These are phyloP conservation scores for Menidia beryllina DNA, from an alignment of 2,113 vertebrate genomes.

Conservation along the genomic window DNA sequence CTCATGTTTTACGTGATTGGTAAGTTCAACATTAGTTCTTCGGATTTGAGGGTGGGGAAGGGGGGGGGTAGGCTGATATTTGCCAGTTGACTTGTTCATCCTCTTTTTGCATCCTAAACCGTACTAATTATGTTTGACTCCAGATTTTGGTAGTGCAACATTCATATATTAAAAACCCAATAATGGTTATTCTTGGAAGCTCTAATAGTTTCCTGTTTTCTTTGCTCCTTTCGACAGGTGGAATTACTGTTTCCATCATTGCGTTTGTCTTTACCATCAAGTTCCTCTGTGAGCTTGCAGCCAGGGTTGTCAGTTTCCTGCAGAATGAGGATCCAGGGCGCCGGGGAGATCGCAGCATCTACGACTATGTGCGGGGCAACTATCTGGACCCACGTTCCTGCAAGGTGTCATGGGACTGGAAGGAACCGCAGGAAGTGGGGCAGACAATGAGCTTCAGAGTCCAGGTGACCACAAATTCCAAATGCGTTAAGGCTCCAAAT, in stretches of 20 bases:
- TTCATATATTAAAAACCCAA: slow-evolving; percentile 2
- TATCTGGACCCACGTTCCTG: slow-evolving; percentile 98
- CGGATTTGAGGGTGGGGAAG: not conserved
- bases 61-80: not conserved
- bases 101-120: not conserved
- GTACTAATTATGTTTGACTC: not conserved
- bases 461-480: slow-evolving; percentile 79
- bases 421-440: slow-evolving; percentile 98
- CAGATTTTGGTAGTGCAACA: not conserved
- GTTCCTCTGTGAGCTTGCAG: slow-evolving; percentile 98
- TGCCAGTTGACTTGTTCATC: not conserved
- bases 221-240: slow-evolving; percentile 82
- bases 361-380: slow-evolving; percentile 98
- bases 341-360: slow-evolving; percentile 95
- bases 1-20: slow-evolving; percentile 99
- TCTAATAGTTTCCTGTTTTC: slow-evolving; percentile 1
- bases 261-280: slow-evolving; percentile 99
- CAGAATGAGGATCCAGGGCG: slow-evolving; percentile 97
- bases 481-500: not conserved
- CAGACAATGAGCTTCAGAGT: slow-evolving; percentile 99
- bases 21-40: slow-evolving; percentile 78
- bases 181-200: not conserved
- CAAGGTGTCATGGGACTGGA: slow-evolving; percentile 98
- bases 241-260: slow-evolving; percentile 98
- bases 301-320: slow-evolving; percentile 97